phyloP scores from a whole-genome alignment of 2,888 invertebrate genomes.

The Uropetala carovei region DNA sequence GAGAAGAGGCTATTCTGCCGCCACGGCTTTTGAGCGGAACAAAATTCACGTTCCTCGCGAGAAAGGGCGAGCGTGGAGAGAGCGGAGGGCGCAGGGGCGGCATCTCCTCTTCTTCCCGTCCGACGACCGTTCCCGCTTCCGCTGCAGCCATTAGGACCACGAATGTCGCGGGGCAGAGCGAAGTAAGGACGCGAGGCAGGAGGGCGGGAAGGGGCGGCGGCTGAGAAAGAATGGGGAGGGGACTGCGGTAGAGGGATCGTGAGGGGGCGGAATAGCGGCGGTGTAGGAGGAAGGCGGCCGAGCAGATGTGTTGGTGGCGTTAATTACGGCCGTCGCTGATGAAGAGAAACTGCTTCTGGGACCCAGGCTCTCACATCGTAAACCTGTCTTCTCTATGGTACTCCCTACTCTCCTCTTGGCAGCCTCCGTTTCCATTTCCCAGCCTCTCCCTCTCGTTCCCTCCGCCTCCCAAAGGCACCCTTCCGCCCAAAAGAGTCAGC shows the following conservation, averaged over 20 bases:
- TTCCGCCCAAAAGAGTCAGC: conserved; percentile 44
- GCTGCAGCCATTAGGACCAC: conserved; percentile 37
- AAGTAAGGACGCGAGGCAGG: not conserved
- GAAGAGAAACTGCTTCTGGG: conserved; percentile 63
- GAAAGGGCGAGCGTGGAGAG: not conserved
- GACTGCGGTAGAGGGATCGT: too few species aligned
- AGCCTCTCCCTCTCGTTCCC: not conserved
- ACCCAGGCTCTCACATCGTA: conserved; percentile 58
- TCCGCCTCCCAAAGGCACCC: conserved; percentile 49
- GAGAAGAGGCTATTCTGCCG: not conserved
- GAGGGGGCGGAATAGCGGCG: not conserved
- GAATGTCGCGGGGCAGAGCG: conserved; percentile 26
- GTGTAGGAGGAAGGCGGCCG: not conserved
- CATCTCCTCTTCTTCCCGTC: not conserved
- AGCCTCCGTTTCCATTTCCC: conserved; percentile 55
- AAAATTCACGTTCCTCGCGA: not conserved
- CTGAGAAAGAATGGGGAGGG: too few species aligned
- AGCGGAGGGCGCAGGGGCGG: not conserved
- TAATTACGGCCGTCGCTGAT: conserved; percentile 61
- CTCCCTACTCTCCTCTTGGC: conserved; percentile 51
- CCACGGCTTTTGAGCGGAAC: not conserved
- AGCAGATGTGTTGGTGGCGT: conserved; percentile 63
- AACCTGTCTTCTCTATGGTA: conserved; percentile 57
- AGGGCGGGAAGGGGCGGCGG: not conserved
- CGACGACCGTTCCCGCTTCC: conserved; percentile 36